A percentile compares a stretch with the other conserved stretches of the same genome.
Evolutionary conservation across 1,140 invertebrate genomes (phyloP).

Genomic region (Brachionus koreanus): DNA sequence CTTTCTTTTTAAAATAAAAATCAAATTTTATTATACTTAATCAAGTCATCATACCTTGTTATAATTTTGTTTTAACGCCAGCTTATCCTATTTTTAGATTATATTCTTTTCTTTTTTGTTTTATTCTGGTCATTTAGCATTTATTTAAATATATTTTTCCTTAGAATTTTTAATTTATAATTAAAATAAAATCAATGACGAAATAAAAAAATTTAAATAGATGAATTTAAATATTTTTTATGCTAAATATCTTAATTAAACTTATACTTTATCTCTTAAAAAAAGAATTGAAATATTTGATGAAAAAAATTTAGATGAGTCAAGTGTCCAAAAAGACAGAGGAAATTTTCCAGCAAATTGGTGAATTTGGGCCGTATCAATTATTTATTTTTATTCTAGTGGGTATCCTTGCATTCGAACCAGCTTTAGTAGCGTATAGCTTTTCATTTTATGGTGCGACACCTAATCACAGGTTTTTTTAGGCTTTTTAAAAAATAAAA

Average conservation of each 20-base stretch:
- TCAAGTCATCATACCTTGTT: no score
- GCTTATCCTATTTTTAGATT: no score
- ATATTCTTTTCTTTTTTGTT: no score
- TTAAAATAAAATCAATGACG: no score
- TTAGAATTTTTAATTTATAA: no score
- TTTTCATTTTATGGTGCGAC: conserved; percentile 23
- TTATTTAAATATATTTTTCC: no score
- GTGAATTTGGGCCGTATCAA: background rate
- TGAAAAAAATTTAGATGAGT: background rate
- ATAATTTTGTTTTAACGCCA: no score
- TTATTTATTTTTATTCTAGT: background rate
- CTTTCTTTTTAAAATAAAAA: background rate
- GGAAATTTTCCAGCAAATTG: background rate
- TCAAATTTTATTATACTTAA: no score
- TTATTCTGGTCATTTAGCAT: no score
- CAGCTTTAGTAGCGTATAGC: background rate
- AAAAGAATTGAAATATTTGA: background rate
- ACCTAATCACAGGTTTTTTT: background rate
- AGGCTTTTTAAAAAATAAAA: background rate
- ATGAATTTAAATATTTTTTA: no score
- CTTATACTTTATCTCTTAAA: background rate
- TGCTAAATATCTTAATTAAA: no score
- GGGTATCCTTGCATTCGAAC: background rate
- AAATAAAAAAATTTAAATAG: no score
- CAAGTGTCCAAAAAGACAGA: background rate